Base-by-base conservation (phyloP, 2,888 invertebrate genomes). In the Drosophila atripex region DNA sequence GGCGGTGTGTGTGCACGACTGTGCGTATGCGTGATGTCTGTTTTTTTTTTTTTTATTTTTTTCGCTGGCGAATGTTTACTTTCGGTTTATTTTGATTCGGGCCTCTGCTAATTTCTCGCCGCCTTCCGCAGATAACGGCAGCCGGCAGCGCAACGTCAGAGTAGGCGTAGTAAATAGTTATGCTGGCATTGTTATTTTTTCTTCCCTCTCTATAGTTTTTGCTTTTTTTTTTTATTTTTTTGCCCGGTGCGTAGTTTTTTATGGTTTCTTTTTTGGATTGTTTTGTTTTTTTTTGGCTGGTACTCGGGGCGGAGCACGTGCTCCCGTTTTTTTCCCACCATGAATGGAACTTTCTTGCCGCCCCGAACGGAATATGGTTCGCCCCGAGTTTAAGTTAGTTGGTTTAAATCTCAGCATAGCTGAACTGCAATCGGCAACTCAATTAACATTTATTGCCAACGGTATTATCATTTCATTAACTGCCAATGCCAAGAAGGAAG, bases 241-340 rank as follows among this genome's bases (percentile, higher is more conserved):
- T 73, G 72, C 30, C 41, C 76, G 60, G 57, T 59, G 52, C 77
- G 80, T 69, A 73, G 58, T 64, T 61, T 63, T 71, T 66, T 38
- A 32, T 59, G 63, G 35, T 41, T 58, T 59, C 43, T 56, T 35
- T 55, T 56, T 49, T 21, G 21, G 39, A 16, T 32, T 41, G 25
- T 52, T 41, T 2, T 41, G n/a, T 32, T 41, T 18, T 52, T 41
- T 2, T 41, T 59, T 63, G 8, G 28, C 28, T 16, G 16, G 3
- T 30, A 30, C n/a, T 28, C 52, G 25, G 23, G 12, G 35, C 58
- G 57, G 72, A 66, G 76, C 80, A 80, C 87, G 85, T 86, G 87
- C 73, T 47, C 52, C 25, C 32, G 35, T 46, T 59, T 25, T 35
- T 28, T 47, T 56, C 21, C 35, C 28, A 25, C 28, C n/a, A 28